Evolutionary conservation across 2,888 invertebrate genomes (phyloP), one percentile per base, ranked within the genome.

Genomic region (Cerastis leucographa): DNA sequence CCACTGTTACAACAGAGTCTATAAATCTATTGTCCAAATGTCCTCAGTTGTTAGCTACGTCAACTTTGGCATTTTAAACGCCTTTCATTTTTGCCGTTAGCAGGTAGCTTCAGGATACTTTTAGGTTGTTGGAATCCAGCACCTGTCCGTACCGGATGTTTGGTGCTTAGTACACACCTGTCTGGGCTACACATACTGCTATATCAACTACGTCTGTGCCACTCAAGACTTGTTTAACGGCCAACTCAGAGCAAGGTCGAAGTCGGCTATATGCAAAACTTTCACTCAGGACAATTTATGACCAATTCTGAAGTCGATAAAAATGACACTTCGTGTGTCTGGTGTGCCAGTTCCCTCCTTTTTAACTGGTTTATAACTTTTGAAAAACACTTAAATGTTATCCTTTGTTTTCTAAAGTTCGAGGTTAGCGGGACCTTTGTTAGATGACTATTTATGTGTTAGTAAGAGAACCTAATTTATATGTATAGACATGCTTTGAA

Each of bases 61-160:
- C 75, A 85, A 83, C 84, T 86, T 87, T 85, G 84, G 66, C 78
- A 86, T 88, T 86, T 76, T 74, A 84, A 81, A 84, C 74, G 77
- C 86, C 86, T 89, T 89, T 86, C 88, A 87, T 87, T 89, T 87
- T 85, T 85, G 86, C 82, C 83, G 71, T 81, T 78, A 78, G 71
- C 71, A 79, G 64, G 77, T 79, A 76, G 74, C 62, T 78, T 64
- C 72, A 86, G 84, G 84, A 85, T 85, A 83, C 59, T 59, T 72
- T 82, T 25, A 61, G 22, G 35, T 74, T 64, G 81, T 79, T 77
- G 78, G 83, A 81, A 86, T 86, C 78, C 78, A 86, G 79, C 92
- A 90, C 88, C 90, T 90, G 89, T 84, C 76, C 46, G 62, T 79
- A 79, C 91, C 92, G 91, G 91, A 91, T 91, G 89, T 87, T 86